These are phyloP conservation scores for human (Homo sapiens) DNA, from an alignment of 2,113 vertebrate genomes.

Conservation along the genomic window GRCh38 chr3:164992501-164993000, in stretches of 20 bases:
- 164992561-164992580: neutral
- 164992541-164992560: neutral
- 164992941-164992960: neutral
- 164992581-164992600: neutral
- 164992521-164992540: neutral
- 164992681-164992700: neutral
- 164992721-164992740: neutral
- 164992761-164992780: neutral
- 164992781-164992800: neutral
- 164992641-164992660: neutral
- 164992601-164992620: neutral
- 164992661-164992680: neutral
- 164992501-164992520: neutral
- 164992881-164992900: neutral
- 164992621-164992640: neutral
- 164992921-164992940: accelerated
- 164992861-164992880: neutral
- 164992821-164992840: neutral
- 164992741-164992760: neutral
- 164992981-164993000: neutral
- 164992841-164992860: neutral
- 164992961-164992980: neutral
- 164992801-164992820: neutral
- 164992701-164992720: neutral
- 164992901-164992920: neutral